phyloP scores from a whole-genome alignment of 2,888 invertebrate species.

The Eilema depressum region DNA sequence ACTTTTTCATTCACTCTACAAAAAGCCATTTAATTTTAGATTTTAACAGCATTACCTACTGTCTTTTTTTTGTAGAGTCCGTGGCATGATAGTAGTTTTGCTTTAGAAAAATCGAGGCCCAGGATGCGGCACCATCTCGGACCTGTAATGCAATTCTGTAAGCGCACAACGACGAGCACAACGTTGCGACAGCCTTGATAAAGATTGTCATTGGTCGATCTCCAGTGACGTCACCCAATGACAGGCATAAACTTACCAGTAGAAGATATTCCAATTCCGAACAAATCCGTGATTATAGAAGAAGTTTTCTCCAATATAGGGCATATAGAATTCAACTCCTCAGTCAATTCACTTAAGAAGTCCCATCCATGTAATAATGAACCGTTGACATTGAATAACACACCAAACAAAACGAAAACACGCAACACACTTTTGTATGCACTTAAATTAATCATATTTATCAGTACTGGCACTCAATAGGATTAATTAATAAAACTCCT shows the following conservation, averaged over 20 bases:
- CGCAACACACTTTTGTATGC: constrained; percentile 52
- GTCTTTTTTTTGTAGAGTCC: no score
- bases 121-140: no score
- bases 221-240: no score
- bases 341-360: constrained; percentile 67
- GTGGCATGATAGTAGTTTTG: no score
- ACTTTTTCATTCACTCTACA: no score
- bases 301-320: constrained; percentile 69
- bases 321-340: constrained; percentile 68
- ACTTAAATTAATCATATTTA: constrained; percentile 53
- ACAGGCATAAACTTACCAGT: constrained; percentile 62
- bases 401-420: constrained; percentile 54
- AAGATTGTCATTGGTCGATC: no score
- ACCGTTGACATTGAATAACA: constrained; percentile 59
- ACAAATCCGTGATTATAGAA: constrained; percentile 64
- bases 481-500: neutral
- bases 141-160: no score
- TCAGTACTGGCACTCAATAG: constrained; percentile 48
- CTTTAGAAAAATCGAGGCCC: no score
- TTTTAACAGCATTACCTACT: no score
- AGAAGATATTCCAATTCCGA: constrained; percentile 58
- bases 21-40: no score
- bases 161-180: no score
- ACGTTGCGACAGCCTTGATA: no score
- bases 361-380: constrained; percentile 74